Evolutionary conservation across 37 sponge, comb jelly and placozoan genomes (phyloP).

Genomic region (Cladorhizidae sp.): DNA sequence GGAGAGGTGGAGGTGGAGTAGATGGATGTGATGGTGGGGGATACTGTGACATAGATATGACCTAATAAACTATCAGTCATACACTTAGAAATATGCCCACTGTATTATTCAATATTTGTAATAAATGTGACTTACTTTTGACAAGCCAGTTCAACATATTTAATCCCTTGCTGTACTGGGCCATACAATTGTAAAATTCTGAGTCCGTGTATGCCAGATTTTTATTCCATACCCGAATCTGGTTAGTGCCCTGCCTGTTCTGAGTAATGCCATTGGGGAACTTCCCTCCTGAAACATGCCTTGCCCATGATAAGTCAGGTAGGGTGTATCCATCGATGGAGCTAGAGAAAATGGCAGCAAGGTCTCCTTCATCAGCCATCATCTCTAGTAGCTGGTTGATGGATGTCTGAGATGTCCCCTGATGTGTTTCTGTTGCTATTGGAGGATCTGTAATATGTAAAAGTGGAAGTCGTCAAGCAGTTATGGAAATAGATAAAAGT

Average conservation of each 20-base stretch:
- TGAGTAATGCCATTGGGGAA: conserved; percentile 2
- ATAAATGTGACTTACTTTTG: conserved; percentile 14
- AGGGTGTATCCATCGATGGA: conserved; percentile 3
- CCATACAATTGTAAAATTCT: conserved; percentile 9
- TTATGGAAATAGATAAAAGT: no score
- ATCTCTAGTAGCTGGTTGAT: not conserved
- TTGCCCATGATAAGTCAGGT: conserved; percentile 20
- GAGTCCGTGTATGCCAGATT: conserved; percentile 19
- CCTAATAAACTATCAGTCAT: not conserved
- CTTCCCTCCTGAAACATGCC: not conserved
- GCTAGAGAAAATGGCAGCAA: conserved; percentile 22
- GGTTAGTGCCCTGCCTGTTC: no score
- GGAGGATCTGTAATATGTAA: conserved; percentile 24
- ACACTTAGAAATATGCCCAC: not conserved
- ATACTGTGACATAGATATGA: not conserved
- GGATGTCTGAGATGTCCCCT: not conserved
- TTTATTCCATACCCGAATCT: conserved; percentile 11
- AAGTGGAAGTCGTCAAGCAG: no score
- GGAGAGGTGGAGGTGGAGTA: not conserved
- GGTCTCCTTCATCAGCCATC: not conserved
- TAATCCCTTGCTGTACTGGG: not conserved
- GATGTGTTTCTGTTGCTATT: not conserved
- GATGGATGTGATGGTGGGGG: conserved; percentile 9
- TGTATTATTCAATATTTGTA: no score
- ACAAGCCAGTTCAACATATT: conserved; percentile 8